Percentiles rank a stretch among this genome's conserved stretches.
phyloP scores from a whole-genome alignment of 2,888 invertebrate genomes.

The Acronicta leporina region DNA sequence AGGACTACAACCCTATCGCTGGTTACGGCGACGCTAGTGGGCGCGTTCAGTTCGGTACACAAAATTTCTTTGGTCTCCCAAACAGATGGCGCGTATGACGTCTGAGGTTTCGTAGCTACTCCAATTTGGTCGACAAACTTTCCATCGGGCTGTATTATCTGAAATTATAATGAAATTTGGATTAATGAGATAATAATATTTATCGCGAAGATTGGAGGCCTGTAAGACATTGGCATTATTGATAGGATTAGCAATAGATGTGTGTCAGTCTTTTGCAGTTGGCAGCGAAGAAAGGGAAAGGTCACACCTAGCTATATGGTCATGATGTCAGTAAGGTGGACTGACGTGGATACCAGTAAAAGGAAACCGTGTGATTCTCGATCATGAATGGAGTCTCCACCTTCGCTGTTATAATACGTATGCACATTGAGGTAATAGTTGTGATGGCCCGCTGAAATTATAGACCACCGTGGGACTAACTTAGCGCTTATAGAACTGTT shows the following conservation, averaged over 20 bases:
- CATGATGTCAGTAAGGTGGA: constrained; percentile 1
- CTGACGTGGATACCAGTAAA: neutral
- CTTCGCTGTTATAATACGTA: neutral
- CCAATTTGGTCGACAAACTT: constrained; percentile 90
- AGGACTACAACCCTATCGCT: constrained; percentile 88
- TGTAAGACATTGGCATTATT: too few relatives aligned
- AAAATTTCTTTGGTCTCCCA: constrained; percentile 75
- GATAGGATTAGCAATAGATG: neutral
- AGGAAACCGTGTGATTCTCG: constrained; percentile 1
- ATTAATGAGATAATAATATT: constrained; percentile 14
- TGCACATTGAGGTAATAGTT: neutral
- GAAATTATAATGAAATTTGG: constrained; percentile 14
- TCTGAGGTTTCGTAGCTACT: constrained; percentile 75
- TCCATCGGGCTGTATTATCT: constrained; percentile 89
- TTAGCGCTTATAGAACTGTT: neutral
- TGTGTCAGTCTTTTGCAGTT: too few relatives aligned
- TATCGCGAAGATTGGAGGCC: too few relatives aligned
- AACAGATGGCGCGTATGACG: constrained; percentile 66
- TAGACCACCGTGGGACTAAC: neutral
- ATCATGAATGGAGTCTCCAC: neutral
- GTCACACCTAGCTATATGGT: neutral
- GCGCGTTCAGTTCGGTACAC: constrained; percentile 91
- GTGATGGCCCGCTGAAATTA: neutral
- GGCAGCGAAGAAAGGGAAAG: neutral
- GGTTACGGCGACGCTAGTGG: constrained; percentile 91